phyloP scores from a whole-genome alignment of 2,888 invertebrate species.

The Lepidocyrtinus sp. region DNA sequence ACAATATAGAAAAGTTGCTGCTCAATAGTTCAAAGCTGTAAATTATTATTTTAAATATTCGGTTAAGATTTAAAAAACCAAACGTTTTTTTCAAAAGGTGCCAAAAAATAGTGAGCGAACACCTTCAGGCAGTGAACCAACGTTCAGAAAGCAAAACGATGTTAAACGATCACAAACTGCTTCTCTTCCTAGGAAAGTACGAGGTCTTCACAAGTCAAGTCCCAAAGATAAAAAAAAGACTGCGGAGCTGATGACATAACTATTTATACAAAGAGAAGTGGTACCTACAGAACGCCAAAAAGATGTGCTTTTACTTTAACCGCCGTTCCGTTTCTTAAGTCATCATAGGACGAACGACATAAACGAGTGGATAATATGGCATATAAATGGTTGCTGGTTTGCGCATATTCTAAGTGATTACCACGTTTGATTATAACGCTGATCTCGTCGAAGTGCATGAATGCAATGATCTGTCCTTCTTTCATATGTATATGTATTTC shows the following conservation, averaged over 20 bases:
- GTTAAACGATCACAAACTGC: not conserved
- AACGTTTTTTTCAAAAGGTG: not conserved
- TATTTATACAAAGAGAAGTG: conserved; percentile 4
- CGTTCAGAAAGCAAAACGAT: not conserved
- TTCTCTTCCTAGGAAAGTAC: conserved; percentile 1
- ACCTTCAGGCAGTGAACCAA: not conserved
- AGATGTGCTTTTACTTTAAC: not conserved
- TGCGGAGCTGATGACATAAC: conserved; percentile 26
- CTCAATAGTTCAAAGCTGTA: too few species aligned
- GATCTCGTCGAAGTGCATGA: conserved; percentile 8
- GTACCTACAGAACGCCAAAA: not conserved
- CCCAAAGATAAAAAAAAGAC: conserved; percentile 35
- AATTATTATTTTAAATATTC: too few species aligned
- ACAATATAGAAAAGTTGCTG: too few species aligned
- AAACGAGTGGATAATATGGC: not conserved
- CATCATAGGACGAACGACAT: not conserved
- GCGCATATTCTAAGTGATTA: not conserved
- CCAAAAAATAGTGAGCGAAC: not conserved
- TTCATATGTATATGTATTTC: not conserved
- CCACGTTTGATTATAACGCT: conserved; percentile 8
- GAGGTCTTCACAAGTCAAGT: not conserved
- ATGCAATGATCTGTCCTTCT: conserved; percentile 7
- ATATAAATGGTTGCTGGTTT: conserved; percentile 16
- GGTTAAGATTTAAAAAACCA: too few species aligned
- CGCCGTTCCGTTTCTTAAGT: too few species aligned